Base-by-base conservation (phyloP, 1,140 invertebrate species). In the Sitophilus oryzae region DNA sequence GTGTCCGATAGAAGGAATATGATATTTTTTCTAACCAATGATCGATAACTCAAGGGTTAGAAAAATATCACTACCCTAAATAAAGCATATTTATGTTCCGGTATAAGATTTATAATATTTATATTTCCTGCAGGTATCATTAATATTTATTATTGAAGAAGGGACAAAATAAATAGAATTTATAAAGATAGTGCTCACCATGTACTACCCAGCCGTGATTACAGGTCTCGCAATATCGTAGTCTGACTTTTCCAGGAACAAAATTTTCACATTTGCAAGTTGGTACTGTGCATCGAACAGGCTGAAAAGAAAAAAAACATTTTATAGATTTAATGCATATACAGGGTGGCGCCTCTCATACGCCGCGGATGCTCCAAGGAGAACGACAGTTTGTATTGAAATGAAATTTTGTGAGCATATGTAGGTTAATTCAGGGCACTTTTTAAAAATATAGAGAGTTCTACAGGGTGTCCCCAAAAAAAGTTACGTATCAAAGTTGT, bases 191-290 rank as follows among this genome's bases (percentile, higher is more conserved):
- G 41, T 58, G 58, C 84, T 85, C 72, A 88, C 85, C 85, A 71
- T 88, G 86, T 51, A 82, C 81, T 41, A 88, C 85, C 85, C 85
- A 88, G 46, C 85, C 84, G 68, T 88, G 86, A 60, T 81, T 82
- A 66, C 86, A 88, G 37, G 78, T 80, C 58, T 84, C 82, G 73
- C 86, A 88, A 63, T 79, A 81, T 14, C 86, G 78, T 20, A 88
- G 76, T 63, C 82, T 78, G 42, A 77, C 68, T 67, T 85, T 86
- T 34, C 83, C 82, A 9, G 85, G 85, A n/a, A 80, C 77, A 71
- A 88, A 88, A 56, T 84, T 85, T 42, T 87, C 84, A 68, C 86
- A 88, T 42, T 75, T 71, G 65, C 86, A 88, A 56, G 77, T 82
- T 30, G 77, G 82, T 3, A 83, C 74, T 3, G 86, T 88, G 66